Evolutionary conservation across 2,888 invertebrate genomes (phyloP).

Genomic region (Pomacea canaliculata): DNA sequence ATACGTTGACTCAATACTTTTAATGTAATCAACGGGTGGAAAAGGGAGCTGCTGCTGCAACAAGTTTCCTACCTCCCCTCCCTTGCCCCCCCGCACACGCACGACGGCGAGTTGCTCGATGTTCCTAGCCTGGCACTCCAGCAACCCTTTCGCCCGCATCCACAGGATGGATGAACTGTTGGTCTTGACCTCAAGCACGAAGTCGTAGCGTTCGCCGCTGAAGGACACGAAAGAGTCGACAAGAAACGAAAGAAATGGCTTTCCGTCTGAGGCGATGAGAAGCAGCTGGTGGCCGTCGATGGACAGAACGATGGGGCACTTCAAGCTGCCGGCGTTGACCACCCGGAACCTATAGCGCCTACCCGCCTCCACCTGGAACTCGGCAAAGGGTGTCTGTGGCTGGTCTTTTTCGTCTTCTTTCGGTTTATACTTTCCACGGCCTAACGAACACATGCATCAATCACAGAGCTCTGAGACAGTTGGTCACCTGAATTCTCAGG

Average conservation of each 20-base stretch:
- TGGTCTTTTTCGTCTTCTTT: slow-evolving; percentile 3
- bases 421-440: background rate
- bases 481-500: too few relatives aligned
- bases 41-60: background rate
- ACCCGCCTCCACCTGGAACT: slow-evolving; percentile 47
- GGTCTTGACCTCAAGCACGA: slow-evolving; percentile 21
- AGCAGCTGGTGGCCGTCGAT: slow-evolving; percentile 56
- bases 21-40: too few relatives aligned
- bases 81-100: slow-evolving; percentile 75
- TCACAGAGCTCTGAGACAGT: too few relatives aligned
- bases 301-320: slow-evolving; percentile 66
- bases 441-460: background rate
- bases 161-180: slow-evolving; percentile 73
- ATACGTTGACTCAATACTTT: too few relatives aligned
- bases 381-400: slow-evolving; percentile 44
- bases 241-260: slow-evolving; percentile 41
- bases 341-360: slow-evolving; percentile 57
- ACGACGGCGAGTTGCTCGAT: slow-evolving; percentile 88
- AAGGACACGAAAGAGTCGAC: slow-evolving; percentile 70
- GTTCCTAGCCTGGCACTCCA: slow-evolving; percentile 80
- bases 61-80: background rate
- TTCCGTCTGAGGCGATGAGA: slow-evolving; percentile 59
- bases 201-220: slow-evolving; percentile 79
- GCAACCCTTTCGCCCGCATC: slow-evolving; percentile 86
- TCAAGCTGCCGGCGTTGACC: slow-evolving; percentile 71